Base-by-base conservation (phyloP, 2,888 invertebrate genomes). In the Epistrophe eligans region DNA sequence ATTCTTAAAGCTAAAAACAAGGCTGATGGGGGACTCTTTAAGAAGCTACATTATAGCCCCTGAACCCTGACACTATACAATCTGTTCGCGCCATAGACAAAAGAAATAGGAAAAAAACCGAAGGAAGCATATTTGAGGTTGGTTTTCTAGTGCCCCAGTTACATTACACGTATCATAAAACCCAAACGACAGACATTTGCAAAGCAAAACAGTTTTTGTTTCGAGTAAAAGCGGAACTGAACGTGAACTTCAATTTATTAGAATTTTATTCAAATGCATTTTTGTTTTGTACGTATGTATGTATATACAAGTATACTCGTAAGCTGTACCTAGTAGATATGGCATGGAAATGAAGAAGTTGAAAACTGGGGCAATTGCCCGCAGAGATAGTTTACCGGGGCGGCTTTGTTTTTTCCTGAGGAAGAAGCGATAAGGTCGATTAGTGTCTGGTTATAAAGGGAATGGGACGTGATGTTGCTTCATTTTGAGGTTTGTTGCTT, bases 131-230 rank as follows among this genome's bases (percentile, higher is more conserved):
- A 82, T 79, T 85, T 60, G 58, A 74, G 77, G 57, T 57, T 70
- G 19, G 62, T 73, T 73, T 77, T 72, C 40, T 55, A 58, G 73
- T 62, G 82, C 55, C 70, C 70, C 74, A 79, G 83, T 83, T 87
- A 87, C 83, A 87, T 83, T 87, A 87, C 87, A 87, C 87, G 87
- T 87, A 71, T 83, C 87, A 87, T 87, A 87, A 87, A 87, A 87
- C 76, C 66, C 66, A 76, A 87, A 87, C 79, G 87, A 72, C 66
- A 72, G 76, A 67, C 79, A 79, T 79, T 79, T 79, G 87, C 72
- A 66, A 76, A 58, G 76, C 76, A 64, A 79, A 83, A 50, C 66
- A 79, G 67, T 70, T 70, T 74, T 43, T 64, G 70, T 66, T 60
- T 60, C 28, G 15, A 62, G 79, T 71, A 43, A 28, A 57, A 79